These are phyloP conservation scores for Ivindomyrus marchei DNA, from an alignment of 2,113 vertebrate genomes.

Conservation along the genomic window DNA sequence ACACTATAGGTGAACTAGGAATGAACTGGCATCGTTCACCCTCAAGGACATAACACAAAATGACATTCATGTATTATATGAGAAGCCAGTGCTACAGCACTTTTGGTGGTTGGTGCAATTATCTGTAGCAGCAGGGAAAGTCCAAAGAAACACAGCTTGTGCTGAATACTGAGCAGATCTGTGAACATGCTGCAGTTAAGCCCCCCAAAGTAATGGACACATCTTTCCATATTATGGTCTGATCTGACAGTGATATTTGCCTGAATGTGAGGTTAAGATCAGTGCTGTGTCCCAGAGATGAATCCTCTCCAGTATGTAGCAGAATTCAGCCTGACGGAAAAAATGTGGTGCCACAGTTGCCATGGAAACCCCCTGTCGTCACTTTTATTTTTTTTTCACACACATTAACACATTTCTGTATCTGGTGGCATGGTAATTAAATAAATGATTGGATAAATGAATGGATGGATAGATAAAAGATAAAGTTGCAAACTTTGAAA, in stretches of 20 bases:
- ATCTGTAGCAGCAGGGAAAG: neutral
- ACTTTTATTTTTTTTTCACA: neutral
- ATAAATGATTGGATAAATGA: neutral
- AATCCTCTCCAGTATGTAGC: neutral
- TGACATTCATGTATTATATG: slow-evolving; percentile 10
- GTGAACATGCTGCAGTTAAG: neutral
- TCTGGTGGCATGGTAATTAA: neutral
- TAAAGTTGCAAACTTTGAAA: neutral
- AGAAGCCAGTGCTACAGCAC: neutral
- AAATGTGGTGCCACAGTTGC: neutral
- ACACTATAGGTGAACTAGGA: slow-evolving; percentile 4
- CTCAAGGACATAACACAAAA: slow-evolving; percentile 11
- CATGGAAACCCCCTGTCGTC: neutral
- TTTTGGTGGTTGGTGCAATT: neutral
- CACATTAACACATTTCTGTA: neutral
- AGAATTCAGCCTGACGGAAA: neutral
- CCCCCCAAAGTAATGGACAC: neutral
- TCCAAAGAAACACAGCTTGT: neutral
- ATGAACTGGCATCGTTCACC: slow-evolving; percentile 9
- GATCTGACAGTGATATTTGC: neutral
- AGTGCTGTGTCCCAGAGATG: neutral
- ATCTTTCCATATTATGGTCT: slow-evolving; percentile 2
- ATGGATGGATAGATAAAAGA: neutral
- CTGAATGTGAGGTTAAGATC: neutral
- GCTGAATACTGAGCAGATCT: slow-evolving; percentile 3